Percentiles rank a stretch among this genome's conserved stretches.
Evolutionary conservation across 2,888 invertebrate genomes (phyloP).

Genomic region (Macaria notata): DNA sequence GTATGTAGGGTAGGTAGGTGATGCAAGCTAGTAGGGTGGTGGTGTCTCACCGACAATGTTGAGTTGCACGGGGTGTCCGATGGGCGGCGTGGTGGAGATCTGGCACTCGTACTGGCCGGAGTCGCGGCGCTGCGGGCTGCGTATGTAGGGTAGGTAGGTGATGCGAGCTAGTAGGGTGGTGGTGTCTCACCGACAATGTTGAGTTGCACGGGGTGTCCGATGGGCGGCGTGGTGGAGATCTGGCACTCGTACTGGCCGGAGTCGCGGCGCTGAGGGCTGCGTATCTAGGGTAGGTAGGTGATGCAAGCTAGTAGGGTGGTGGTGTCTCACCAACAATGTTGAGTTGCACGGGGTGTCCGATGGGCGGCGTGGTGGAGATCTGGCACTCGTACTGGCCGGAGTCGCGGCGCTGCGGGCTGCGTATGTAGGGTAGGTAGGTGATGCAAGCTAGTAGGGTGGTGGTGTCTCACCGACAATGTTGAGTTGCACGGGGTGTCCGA

Average conservation of each 20-base stretch:
- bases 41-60: conserved; percentile 89
- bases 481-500: conserved; percentile 90
- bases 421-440: conserved; percentile 59
- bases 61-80: conserved; percentile 90
- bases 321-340: conserved; percentile 89
- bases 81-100: conserved; percentile 94
- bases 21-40: conserved; percentile 25
- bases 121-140: conserved; percentile 88
- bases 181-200: conserved; percentile 89
- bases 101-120: conserved; percentile 95
- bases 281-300: conserved; percentile 59
- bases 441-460: conserved; percentile 25
- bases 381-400: conserved; percentile 95
- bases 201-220: conserved; percentile 90
- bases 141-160: conserved; percentile 59
- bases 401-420: conserved; percentile 88
- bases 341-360: conserved; percentile 90
- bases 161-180: conserved; percentile 26
- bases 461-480: conserved; percentile 89
- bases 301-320: conserved; percentile 25
- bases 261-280: conserved; percentile 88
- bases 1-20: conserved; percentile 50
- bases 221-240: conserved; percentile 94
- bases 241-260: conserved; percentile 95
- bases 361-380: conserved; percentile 94